Base-by-base conservation (phyloP, 2,113 vertebrate genomes). In the Willisornis vidua region DNA sequence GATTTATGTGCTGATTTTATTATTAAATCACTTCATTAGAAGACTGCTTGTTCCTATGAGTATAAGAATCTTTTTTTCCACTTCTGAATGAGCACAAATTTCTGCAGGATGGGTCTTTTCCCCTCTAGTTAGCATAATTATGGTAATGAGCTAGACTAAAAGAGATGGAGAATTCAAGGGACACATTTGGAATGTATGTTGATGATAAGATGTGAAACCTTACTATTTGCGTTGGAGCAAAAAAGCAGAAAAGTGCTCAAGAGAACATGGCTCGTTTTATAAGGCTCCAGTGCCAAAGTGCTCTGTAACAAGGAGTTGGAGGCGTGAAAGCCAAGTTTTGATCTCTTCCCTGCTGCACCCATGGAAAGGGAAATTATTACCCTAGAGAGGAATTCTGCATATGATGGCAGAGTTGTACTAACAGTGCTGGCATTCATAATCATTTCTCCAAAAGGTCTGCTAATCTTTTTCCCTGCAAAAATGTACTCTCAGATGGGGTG, bases 391-490 rank as follows among this genome's bases (percentile, higher is more conserved):
- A 91, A 81, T 89, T 63, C 33, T 88, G 68, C 58, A 26, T 48
- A 4, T 16, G 85, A 83, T 82, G 48, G 39, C 63, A 78, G 51
- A 61, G 35, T 57, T 85, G 39, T 92, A 49, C 85, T 29, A 63
- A 37, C 49, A 55, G 43, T 41, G 29, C 48, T 96, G 87, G 84
- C 58, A 90, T 96, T 93, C 62, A 51, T 89, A 89, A 68, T 77
- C 9, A 48, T 83, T 58, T 86, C 82, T 71, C 75, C 57, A 63
- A 68, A 86, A 96, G 87, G 46, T 78, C 70, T 93, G 76, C 61
- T 93, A 41, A 91, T 95, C 48, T 81, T 94, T 92, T 92, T 74
- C 19, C 3, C 52, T 92, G 86, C 52, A 91, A 95, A 96, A 90
- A 85, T 46, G n/a, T 19, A 7, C 33, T 58, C 48, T 79, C 35